Conservation (phyloP, 2,888 invertebrate species). For the Pristionchus mayeri region DNA sequence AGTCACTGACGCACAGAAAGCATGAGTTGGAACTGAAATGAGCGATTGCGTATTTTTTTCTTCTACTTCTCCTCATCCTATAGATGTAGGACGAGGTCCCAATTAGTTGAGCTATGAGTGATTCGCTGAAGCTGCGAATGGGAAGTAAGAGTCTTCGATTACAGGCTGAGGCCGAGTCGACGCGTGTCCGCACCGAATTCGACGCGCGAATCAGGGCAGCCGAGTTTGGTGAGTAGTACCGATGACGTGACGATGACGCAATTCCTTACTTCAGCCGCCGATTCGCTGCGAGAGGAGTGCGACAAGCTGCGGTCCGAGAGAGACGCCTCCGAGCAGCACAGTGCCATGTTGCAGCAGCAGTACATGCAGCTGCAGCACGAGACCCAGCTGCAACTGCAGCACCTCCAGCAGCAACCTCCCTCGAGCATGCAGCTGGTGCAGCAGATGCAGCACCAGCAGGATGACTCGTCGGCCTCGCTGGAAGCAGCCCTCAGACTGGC, state of each 20-base stretch:
- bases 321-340: neutral
- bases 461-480: constrained; percentile 11
- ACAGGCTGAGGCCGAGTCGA: neutral
- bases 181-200: constrained; percentile 18
- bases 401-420: neutral
- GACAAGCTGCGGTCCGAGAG: constrained; percentile 11
- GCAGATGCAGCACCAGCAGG: neutral
- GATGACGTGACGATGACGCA: neutral
- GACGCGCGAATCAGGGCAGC: neutral
- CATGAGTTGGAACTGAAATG: too few species aligned
- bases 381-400: neutral
- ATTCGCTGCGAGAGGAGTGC: constrained; percentile 45
- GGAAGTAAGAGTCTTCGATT: neutral
- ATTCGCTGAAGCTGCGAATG: too few species aligned
- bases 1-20: too few species aligned
- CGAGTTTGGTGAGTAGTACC: constrained; percentile 11
- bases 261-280: neutral
- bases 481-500: constrained; percentile 34
- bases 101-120: too few species aligned
- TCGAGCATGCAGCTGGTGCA: neutral
- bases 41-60: too few species aligned
- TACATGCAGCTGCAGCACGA: constrained; percentile 5
- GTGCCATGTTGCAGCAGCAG: neutral
- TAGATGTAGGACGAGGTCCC: too few species aligned
- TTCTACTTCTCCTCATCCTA: too few species aligned